Base-by-base conservation (phyloP, 2,888 invertebrate genomes). In the Osmoderma eremita region DNA sequence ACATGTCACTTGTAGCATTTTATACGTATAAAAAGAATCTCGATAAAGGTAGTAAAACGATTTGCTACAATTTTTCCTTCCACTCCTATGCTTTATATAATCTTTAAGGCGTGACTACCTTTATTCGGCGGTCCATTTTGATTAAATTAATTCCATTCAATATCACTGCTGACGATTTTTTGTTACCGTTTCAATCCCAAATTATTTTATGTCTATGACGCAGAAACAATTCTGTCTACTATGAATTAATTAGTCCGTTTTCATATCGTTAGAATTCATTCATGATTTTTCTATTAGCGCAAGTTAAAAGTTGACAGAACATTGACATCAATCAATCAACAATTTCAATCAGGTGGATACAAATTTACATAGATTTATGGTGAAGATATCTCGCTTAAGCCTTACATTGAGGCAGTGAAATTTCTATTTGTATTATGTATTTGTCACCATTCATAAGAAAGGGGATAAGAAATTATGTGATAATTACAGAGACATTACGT, bases 141-240 rank as follows among this genome's bases (percentile, higher is more conserved):
- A 45, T 15, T 45, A 45, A 45, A 45, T 45, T 45, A 45, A 45
- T 17, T 17, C 45, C 3, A 45, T 18, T 18, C 15, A 45, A 17
- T 45, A 18, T 45, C 45, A 45, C 10, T 45, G 18, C 45, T 45
- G 45, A 12, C 45, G 45, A 1, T 45, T 45, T 45, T 15, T 45
- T 17, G 45, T 45, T 45, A 17, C 17, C 18, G 45, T 10, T 45
- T 3, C 18, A 3, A 6, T 45, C 17, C 17, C 18, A 18, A 45
- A 45, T 18, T 45, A 17, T 17, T 45, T 18, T 17, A 45, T 45
- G 15, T 45, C 3, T 17, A 45, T 17, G 15, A 17, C 45, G 18
- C 12, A 45, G 45, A 45, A 17, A 45, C 1, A 15, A 45, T 45
- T 17, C 17, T 45, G 18, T 45, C 13, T 17, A 15, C 3, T 1